Base-by-base conservation (phyloP, 2,113 vertebrate species). In the Dromaius novaehollandiae region DNA sequence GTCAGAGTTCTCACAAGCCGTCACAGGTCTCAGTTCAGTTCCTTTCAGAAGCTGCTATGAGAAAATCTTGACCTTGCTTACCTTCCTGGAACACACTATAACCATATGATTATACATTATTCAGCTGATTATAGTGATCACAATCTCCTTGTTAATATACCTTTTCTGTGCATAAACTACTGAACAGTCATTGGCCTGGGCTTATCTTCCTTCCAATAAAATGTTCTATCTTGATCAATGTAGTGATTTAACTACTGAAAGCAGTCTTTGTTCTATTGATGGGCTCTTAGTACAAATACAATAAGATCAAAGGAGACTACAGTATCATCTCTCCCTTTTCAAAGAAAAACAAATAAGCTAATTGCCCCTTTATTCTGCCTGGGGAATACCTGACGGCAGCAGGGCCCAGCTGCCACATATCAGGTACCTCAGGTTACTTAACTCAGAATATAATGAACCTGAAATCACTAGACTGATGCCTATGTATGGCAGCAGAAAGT, bases 41-140 rank as follows among this genome's bases (percentile, higher is more conserved):
- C 61, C 51, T 78, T 86, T 46, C 77, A 93, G 63, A 91, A 80
- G 40, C 14, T 65, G 53, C 42, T 88, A 76, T 73, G 88, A 95
- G 73, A 90, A 96, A 90, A 90, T 68, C 60, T 55, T 64, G 61
- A 91, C 30, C 61, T n/a, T 93, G 79, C 42, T 93, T 91, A 76
- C 32, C 90, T 66, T 44, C 64, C 60, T 58, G 38, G 26, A 82
- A 65, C 25, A 55, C 42, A 82, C 74, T 55, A 79, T 38, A 48
- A 13, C 30, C 42, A n/a, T 24, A 76, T 55, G 40, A 18, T 38
- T 78, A 68, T 36, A 78, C 34, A 32, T 15, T 1, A 73, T 66
- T 86, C 80, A 22, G 36, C 55, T 81, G 83, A 88, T 38, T 73
- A 56, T 0, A 73, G 80, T 34, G 70, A 74, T 70, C 71, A 90